Evolutionary conservation across 2,797 vertebrate genomes (phyloP).

Genomic region (Neosalanx taihuensis): DNA sequence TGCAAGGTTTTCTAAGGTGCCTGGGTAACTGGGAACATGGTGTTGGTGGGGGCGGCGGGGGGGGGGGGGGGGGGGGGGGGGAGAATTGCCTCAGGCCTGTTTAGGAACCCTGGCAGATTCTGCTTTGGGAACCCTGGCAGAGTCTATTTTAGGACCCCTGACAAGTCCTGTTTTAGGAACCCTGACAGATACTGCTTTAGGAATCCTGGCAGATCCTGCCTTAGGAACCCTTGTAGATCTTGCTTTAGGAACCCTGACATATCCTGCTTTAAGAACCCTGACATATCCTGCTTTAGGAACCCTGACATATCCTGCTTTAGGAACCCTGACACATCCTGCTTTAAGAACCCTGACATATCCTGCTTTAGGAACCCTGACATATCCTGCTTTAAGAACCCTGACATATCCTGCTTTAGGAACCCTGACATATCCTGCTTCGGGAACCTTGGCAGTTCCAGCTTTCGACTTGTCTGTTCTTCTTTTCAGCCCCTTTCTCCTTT

Average conservation of each 20-base stretch:
- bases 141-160: too few species aligned
- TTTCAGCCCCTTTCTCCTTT: constrained; percentile 54
- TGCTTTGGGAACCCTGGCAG: constrained; percentile 9
- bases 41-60: constrained; percentile 23
- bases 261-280: too few species aligned
- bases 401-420: constrained; percentile 56
- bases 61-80: constrained; percentile 35
- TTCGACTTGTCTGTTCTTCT: constrained; percentile 58
- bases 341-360: constrained; percentile 19
- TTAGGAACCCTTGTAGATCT: too few species aligned
- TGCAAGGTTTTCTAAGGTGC: constrained; percentile 42
- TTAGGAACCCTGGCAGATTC: constrained; percentile 27
- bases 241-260: too few species aligned
- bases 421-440: constrained; percentile 9
- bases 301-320: too few species aligned
- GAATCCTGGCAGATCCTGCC: too few species aligned
- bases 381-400: constrained; percentile 31
- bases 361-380: constrained; percentile 34
- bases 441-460: constrained; percentile 57
- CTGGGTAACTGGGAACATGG: constrained; percentile 22
- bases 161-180: too few species aligned
- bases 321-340: not conserved
- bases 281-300: too few species aligned
- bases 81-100: constrained; percentile 1
- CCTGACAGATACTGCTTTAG: too few species aligned